Conservation (phyloP, 2,797 vertebrate species). For the Carapus acus region DNA sequence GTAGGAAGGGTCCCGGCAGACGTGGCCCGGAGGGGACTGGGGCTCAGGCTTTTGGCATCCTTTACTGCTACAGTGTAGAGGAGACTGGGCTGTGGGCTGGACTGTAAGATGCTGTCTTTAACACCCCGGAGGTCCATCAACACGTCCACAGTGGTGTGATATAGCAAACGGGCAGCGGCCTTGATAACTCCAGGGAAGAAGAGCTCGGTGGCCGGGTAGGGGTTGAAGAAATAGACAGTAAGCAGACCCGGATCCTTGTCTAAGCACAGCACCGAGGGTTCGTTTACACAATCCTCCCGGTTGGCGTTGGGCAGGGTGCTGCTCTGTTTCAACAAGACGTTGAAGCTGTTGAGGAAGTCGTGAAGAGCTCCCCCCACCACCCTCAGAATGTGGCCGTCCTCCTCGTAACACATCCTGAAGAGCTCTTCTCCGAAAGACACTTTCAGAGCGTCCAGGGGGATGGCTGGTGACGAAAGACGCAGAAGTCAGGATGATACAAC, state of each 20-base stretch:
- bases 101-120: constrained; percentile 80
- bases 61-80: constrained; percentile 85
- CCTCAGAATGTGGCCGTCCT: constrained; percentile 87
- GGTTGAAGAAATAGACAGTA: constrained; percentile 94
- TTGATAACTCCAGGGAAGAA: constrained; percentile 92
- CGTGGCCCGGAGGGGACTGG: constrained; percentile 85
- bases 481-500: not conserved
- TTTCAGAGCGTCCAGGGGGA: constrained; percentile 76
- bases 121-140: constrained; percentile 76
- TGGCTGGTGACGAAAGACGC: constrained; percentile 63
- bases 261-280: constrained; percentile 91
- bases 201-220: constrained; percentile 81
- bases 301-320: constrained; percentile 48
- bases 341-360: constrained; percentile 97
- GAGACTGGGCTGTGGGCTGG: constrained; percentile 85
- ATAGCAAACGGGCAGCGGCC: constrained; percentile 85
- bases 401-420: constrained; percentile 92
- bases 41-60: constrained; percentile 78
- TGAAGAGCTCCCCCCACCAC: constrained; percentile 95
- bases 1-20: constrained; percentile 89
- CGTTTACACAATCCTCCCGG: constrained; percentile 73
- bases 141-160: constrained; percentile 76
- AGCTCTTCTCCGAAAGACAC: constrained; percentile 87
- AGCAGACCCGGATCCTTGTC: constrained; percentile 90
- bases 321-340: constrained; percentile 91